Evolutionary conservation across 2,113 vertebrate species (phyloP).

Genomic region (Gymnorhina tibicen): DNA sequence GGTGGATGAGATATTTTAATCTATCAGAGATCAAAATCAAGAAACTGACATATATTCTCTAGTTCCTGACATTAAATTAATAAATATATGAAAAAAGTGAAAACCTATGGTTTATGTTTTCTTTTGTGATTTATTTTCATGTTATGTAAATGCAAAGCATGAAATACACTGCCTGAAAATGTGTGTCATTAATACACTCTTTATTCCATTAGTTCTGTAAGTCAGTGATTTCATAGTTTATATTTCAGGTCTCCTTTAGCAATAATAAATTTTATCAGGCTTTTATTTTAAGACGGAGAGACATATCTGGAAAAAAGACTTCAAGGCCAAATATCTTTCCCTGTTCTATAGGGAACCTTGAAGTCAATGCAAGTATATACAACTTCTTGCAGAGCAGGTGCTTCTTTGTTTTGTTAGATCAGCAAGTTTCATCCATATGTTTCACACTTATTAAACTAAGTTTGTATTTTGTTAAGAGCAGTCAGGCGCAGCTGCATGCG

Average conservation of each 20-base stretch:
- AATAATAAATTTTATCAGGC: constrained; percentile 32
- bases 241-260: not conserved
- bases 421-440: not conserved
- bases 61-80: not conserved
- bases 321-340: not conserved
- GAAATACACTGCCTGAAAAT: not conserved
- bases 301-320: not conserved
- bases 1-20: not conserved
- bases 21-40: not conserved
- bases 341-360: not conserved
- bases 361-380: not conserved
- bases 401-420: not conserved
- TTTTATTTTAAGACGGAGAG: constrained; percentile 13
- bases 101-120: not conserved
- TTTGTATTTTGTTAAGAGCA: not conserved
- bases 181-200: not conserved
- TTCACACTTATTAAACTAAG: not conserved
- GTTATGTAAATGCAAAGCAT: not conserved
- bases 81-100: not conserved
- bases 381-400: not conserved
- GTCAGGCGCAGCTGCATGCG: not conserved
- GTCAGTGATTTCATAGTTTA: not conserved
- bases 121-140: not conserved
- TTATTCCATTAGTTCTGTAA: not conserved
- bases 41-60: not conserved